Conservation (phyloP, 2,888 invertebrate genomes). For the Clitarchus hookeri region DNA sequence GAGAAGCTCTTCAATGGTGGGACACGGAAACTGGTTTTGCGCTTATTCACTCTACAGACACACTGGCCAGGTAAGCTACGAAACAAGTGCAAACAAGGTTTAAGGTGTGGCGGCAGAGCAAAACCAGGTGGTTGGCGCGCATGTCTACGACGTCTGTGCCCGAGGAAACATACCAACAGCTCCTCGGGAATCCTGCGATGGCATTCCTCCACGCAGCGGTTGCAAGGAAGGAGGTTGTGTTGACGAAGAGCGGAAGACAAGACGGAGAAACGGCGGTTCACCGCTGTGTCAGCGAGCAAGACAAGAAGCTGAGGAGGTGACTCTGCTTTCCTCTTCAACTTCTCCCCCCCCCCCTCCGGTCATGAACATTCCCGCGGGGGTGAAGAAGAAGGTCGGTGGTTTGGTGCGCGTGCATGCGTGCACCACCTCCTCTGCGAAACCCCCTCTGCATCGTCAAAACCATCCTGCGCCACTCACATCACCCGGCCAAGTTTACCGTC, state of each 20-base stretch:
- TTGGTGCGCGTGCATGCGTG: constrained; percentile 1
- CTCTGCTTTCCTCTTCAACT: not conserved
- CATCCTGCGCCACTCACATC: not conserved
- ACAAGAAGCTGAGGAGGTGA: not conserved
- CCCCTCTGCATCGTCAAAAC: too few species aligned
- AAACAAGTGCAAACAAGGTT: too few species aligned
- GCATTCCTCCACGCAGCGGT: not conserved
- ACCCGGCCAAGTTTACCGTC: not conserved
- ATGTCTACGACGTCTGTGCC: too few species aligned
- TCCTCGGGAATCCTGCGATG: too few species aligned
- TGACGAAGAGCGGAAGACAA: not conserved
- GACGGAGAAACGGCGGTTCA: not conserved
- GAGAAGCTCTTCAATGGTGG: too few species aligned
- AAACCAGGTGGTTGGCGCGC: too few species aligned
- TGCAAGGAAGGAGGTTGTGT: not conserved
- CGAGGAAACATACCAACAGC: too few species aligned
- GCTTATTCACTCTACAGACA: too few species aligned
- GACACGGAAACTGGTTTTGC: too few species aligned
- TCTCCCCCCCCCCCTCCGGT: not conserved
- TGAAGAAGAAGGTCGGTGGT: not conserved
- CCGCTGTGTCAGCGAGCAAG: constrained; percentile 8
- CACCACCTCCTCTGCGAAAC: not conserved
- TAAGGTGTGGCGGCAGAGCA: too few species aligned
- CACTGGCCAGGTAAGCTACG: too few species aligned
- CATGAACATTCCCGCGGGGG: not conserved